Conservation (phyloP, 1,140 invertebrate species). For the Pentalonia nigronervosa region DNA sequence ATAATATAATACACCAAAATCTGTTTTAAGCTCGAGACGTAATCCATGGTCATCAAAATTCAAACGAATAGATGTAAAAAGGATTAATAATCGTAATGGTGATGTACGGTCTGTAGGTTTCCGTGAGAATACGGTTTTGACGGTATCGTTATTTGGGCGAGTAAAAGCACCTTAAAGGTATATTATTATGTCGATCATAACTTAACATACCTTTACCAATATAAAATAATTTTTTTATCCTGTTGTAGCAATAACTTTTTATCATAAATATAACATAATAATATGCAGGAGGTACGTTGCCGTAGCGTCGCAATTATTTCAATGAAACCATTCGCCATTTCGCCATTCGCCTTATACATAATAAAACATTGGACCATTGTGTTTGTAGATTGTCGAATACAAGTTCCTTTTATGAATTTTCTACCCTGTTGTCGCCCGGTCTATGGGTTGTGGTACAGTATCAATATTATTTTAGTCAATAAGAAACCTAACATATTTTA, state of each 20-base stretch:
- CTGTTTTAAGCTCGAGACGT: not conserved
- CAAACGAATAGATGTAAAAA: not conserved
- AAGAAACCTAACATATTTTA: constrained; percentile 21
- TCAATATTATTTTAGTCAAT: constrained; percentile 17
- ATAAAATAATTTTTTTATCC: not conserved
- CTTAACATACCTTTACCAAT: not conserved
- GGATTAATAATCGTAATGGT: not conserved
- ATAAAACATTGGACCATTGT: not conserved
- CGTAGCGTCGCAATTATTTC: not conserved
- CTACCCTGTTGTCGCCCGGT: not conserved
- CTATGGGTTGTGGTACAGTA: not conserved
- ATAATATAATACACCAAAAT: not conserved
- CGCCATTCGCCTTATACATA: not conserved
- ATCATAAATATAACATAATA: not conserved
- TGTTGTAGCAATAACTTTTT: not conserved
- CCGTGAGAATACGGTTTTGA: not conserved
- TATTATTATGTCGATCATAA: not conserved
- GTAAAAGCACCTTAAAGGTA: not conserved
- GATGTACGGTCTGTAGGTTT: not conserved
- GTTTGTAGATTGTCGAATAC: not conserved
- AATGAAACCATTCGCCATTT: not conserved
- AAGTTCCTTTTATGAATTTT: not conserved
- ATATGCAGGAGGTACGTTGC: not conserved
- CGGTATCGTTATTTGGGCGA: not conserved
- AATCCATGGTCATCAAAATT: not conserved